Evolutionary conservation across 2,888 invertebrate species (phyloP), one percentile per base, ranked within the genome.

Genomic region (Epinotia bilunana): DNA sequence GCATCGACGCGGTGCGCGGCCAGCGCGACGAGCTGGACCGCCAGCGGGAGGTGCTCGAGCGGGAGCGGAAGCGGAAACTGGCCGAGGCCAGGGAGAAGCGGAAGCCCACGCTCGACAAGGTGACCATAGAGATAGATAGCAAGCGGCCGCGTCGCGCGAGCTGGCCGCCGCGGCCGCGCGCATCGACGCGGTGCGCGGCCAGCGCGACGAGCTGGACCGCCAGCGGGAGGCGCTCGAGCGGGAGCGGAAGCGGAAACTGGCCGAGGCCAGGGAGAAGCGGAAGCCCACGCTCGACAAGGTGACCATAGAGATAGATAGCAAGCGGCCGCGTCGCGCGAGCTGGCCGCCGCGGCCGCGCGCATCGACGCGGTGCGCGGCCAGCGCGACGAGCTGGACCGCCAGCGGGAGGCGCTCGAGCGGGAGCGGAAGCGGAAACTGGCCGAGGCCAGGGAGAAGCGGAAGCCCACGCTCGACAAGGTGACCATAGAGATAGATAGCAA

Each of bases 341-440:
- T 91, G 55, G 89, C 90, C 0, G 85, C 81, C 1, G 85, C 88
- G 57, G 86, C 88, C 12, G 93, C 91, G 46, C 90, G 93, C 70
- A 95, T 95, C 76, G 94, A 93, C n/a, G 90, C 86, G 7, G 94
- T 92, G 76, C 89, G 94, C 62, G 86, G 86, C 65, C 93, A 94
- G 83, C 90, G 92, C 61, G 86, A 85, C 69, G 85, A 87, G 79
- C 90, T 95, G 1, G 94, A 95, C 84, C 91, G 92, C 55, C 88
- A 91, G 77, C 87, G 95, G 33, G 94, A 95, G 82, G 85, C 81
- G 70, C 89, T 95, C 69, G 94, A 95, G 80, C 79, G 84, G 2
- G 93, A 95, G 83, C 89, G 95, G 65, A 94, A 94, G 82, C 87
- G 91, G 39, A 92, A 91, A 78, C 89, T 95, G 67, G 91, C 92